Evolutionary conservation across 2,888 invertebrate genomes (phyloP), one percentile per base, ranked within the genome.

Genomic region (Leptinotarsa juncta): DNA sequence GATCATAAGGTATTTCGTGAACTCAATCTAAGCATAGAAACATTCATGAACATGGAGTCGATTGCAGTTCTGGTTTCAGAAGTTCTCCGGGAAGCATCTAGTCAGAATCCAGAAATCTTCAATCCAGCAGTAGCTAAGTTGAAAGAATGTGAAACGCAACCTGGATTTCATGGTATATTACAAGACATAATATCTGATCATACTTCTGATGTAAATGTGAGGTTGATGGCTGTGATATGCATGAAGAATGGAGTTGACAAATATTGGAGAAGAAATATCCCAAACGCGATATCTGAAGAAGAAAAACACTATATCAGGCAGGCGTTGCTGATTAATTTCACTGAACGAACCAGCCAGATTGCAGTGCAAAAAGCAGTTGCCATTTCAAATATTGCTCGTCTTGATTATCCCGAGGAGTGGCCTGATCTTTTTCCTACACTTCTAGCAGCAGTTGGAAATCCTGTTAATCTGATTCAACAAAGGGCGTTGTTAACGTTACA

Each of bases 211-310:
- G 90, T 94, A 16, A 96, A 96, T 88, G 94, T 97, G 0, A 91
- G 98, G 80, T 97, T 96, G 95, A 92, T 97, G 87, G 97, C 97
- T 18, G 94, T 96, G 49, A 91, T 98, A 84, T 97, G 94, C 87
- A 93, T 97, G 83, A 98, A 98, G 87, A 98, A 97, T 89, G 97
- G 97, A 2, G 93, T 98, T 4, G 97, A 97, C 82, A 92, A 93
- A 74, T 97, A 96, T 85, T 98, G 98, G 97, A 92, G 97, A 67
- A 93, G 92, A 85, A 93, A 93, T 82, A 93, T 94, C 0, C 94
- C 95, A 0, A 92, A 94, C 87, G 94, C 94, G 16, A 94, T 97
- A 80, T 88, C 91, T 0, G 94, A 94, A 69, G 93, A 93, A 68
- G 97, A 97, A 87, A 97, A 96, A 84, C 89, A 90, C 73, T 90